These are phyloP conservation scores for Poeciliopsis infans DNA, from an alignment of 2,797 vertebrate species.

Conservation along the genomic window DNA sequence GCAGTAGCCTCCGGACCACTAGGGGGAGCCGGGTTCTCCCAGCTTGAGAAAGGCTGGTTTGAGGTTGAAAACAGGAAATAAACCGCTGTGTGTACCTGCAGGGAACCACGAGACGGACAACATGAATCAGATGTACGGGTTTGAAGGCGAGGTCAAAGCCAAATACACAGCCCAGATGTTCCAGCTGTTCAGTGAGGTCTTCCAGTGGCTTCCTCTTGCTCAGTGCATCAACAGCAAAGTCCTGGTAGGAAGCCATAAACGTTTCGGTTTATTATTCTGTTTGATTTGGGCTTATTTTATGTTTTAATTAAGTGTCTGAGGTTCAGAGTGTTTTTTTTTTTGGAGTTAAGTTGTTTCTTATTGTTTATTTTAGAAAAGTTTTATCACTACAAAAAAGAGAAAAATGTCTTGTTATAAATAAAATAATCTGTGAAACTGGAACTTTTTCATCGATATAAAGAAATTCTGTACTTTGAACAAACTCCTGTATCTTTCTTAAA, in stretches of 20 bases:
- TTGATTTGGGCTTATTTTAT: neutral
- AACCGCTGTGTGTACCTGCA: slow-evolving; percentile 45
- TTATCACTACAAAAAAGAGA: neutral
- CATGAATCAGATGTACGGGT: slow-evolving; percentile 99
- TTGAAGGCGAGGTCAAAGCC: slow-evolving; percentile 96
- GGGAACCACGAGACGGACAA: slow-evolving; percentile 98
- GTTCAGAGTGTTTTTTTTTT: neutral
- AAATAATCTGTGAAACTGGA: too few species aligned
- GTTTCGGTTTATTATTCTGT: neutral
- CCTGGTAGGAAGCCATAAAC: slow-evolving; percentile 81
- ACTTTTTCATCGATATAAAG: too few species aligned
- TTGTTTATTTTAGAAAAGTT: neutral
- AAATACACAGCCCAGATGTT: slow-evolving; percentile 98
- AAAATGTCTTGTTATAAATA: too few species aligned
- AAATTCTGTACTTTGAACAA: too few species aligned
- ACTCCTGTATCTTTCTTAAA: too few species aligned
- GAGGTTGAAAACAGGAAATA: neutral
- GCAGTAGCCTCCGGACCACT: too few species aligned
- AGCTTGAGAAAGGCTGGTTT: neutral
- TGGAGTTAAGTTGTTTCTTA: neutral
- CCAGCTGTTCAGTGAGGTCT: slow-evolving; percentile 97
- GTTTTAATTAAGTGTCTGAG: neutral
- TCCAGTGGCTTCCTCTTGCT: slow-evolving; percentile 95
- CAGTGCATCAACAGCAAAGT: slow-evolving; percentile 95
- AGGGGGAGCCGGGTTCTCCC: too few species aligned